These are phyloP conservation scores for Enteromius anoplus DNA, from an alignment of 2,797 vertebrate species.

Conservation along the genomic window DNA sequence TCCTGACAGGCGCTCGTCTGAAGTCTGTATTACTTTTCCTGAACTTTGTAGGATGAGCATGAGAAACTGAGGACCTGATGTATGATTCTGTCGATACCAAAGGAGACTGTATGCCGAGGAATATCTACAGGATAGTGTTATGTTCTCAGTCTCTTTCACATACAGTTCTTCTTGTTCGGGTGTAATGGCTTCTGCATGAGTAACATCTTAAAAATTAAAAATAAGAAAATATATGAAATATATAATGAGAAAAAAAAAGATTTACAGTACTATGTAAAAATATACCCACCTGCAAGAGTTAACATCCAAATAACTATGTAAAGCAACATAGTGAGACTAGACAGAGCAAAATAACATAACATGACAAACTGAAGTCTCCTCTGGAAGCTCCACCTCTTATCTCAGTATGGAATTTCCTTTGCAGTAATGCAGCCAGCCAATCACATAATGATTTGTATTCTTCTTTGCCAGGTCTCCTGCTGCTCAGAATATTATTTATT, in stretches of 20 bases:
- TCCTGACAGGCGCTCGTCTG: conserved; percentile 13
- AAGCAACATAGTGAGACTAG: conserved; percentile 3
- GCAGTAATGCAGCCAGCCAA: neutral
- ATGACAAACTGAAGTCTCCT: neutral
- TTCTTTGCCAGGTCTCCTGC: neutral
- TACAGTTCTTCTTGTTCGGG: neutral
- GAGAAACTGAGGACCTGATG: conserved; percentile 9
- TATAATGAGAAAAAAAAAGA: neutral
- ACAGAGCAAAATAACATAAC: neutral
- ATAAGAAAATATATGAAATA: neutral
- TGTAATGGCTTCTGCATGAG: conserved; percentile 1
- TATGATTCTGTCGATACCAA: conserved; percentile 33
- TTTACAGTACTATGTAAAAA: neutral
- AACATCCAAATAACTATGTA: conserved; percentile 14
- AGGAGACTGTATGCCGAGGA: conserved; percentile 18
- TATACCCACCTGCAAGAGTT: neutral
- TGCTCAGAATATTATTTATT: conserved; percentile 6
- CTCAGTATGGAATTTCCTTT: neutral
- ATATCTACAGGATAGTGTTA: conserved; percentile 6
- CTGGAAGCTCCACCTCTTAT: conserved; percentile 1
- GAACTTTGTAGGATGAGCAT: conserved; percentile 1
- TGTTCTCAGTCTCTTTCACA: neutral
- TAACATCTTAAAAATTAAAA: neutral
- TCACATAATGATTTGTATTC: neutral
- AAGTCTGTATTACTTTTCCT: neutral